Evolutionary conservation across 2,113 vertebrate species (phyloP).

Genomic region (Saccopteryx leptura): DNA sequence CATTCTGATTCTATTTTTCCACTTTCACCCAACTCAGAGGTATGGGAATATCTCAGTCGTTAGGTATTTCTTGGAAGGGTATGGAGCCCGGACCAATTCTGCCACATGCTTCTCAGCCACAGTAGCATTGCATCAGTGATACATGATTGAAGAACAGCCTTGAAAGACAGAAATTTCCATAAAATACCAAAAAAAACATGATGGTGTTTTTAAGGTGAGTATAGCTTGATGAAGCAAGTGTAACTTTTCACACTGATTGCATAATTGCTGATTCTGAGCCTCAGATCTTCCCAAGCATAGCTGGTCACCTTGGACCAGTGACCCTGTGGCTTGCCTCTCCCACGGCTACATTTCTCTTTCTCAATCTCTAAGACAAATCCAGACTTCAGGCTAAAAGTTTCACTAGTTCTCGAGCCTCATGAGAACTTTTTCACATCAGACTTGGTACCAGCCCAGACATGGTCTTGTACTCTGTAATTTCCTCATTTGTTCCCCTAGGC

Average conservation of each 20-base stretch:
- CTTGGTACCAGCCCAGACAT: neutral
- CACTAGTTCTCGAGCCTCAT: neutral
- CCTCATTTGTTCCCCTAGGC: neutral
- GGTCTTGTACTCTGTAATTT: neutral
- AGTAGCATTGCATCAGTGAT: neutral
- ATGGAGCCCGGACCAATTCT: neutral
- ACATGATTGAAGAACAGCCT: neutral
- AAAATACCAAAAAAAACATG: neutral
- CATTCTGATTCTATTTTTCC: constrained; percentile 9
- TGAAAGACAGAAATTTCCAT: constrained; percentile 26
- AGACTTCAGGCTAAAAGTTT: neutral
- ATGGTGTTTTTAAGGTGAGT: neutral
- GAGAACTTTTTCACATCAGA: neutral
- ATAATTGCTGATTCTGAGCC: neutral
- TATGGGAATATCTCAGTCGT: neutral
- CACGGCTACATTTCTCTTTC: neutral
- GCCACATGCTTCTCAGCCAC: neutral
- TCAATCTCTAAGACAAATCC: neutral
- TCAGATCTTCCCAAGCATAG: neutral
- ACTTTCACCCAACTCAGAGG: neutral
- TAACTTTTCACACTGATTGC: neutral
- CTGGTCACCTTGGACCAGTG: neutral
- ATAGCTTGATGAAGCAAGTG: neutral
- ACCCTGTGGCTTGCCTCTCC: neutral
- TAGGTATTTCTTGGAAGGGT: neutral